These are phyloP conservation scores for Orthosia gothica DNA, from an alignment of 2,888 invertebrate genomes.

Conservation along the genomic window DNA sequence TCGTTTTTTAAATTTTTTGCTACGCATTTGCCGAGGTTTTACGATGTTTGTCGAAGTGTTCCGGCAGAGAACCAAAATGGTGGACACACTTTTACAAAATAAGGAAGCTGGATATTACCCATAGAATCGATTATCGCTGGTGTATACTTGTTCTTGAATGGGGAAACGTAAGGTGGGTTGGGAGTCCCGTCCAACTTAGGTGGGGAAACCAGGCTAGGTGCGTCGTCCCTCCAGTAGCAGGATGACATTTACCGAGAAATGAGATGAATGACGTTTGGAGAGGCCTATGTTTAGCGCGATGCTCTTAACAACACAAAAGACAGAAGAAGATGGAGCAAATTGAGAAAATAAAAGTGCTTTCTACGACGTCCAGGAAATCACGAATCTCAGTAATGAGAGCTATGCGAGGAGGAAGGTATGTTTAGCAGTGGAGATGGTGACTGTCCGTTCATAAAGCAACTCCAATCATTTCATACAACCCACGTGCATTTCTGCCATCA, in stretches of 20 bases:
- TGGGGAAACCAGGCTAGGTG: neutral
- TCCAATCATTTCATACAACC: neutral
- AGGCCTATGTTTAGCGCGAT: no score
- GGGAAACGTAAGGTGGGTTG: neutral
- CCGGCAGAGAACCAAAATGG: no score
- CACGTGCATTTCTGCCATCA: neutral
- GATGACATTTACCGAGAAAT: neutral
- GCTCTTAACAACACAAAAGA: no score
- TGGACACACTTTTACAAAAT: no score
- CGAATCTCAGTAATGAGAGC: no score
- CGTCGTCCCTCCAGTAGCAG: no score
- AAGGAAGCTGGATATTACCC: neutral
- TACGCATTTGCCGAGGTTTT: neutral
- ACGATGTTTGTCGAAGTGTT: neutral
- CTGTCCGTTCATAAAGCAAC: neutral
- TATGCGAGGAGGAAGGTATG: no score
- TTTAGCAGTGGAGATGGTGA: no score
- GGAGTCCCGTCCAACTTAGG: no score
- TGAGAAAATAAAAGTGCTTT: no score
- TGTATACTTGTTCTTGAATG: neutral
- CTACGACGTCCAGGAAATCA: no score
- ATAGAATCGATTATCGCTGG: neutral
- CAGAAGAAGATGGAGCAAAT: no score
- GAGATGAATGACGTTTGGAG: neutral
- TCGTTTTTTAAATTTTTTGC: neutral